Evolutionary conservation across 2,888 invertebrate genomes (phyloP).

Genomic region (Chirona hameri): DNA sequence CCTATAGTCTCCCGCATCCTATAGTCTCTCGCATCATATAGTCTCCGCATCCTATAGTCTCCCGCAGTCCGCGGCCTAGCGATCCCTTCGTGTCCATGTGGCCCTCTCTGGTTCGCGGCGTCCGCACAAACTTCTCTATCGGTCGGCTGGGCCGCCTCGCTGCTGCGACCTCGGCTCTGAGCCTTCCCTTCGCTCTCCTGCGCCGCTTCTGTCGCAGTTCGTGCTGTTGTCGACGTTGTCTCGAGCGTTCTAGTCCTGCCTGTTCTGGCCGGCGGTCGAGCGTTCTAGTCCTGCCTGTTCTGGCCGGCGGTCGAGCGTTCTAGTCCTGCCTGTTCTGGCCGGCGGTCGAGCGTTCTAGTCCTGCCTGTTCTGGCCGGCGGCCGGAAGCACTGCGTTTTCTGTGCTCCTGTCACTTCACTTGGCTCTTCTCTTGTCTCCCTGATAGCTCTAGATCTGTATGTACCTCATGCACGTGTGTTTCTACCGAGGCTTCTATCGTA

Average conservation of each 20-base stretch:
- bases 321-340: no score
- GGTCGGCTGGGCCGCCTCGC: not conserved
- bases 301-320: not conserved
- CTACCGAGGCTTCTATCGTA: not conserved
- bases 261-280: not conserved
- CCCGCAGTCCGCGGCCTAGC: not conserved
- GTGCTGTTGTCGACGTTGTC: constrained; percentile 9
- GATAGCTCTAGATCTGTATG: not conserved
- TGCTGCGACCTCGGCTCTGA: not conserved
- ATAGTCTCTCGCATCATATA: not conserved
- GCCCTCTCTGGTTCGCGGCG: not conserved
- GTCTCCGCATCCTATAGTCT: not conserved
- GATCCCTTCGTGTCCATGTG: not conserved
- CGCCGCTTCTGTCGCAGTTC: not conserved
- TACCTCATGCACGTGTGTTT: not conserved
- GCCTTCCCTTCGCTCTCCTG: not conserved
- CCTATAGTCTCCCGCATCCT: not conserved
- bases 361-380: not conserved
- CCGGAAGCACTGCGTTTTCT: not conserved
- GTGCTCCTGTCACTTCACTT: not conserved
- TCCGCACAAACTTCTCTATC: not conserved
- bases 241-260: not conserved
- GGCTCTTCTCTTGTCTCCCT: not conserved
- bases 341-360: not conserved
- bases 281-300: no score